Base-by-base conservation (phyloP, 2,113 vertebrate genomes). In the Pseudopodoces humilis region DNA sequence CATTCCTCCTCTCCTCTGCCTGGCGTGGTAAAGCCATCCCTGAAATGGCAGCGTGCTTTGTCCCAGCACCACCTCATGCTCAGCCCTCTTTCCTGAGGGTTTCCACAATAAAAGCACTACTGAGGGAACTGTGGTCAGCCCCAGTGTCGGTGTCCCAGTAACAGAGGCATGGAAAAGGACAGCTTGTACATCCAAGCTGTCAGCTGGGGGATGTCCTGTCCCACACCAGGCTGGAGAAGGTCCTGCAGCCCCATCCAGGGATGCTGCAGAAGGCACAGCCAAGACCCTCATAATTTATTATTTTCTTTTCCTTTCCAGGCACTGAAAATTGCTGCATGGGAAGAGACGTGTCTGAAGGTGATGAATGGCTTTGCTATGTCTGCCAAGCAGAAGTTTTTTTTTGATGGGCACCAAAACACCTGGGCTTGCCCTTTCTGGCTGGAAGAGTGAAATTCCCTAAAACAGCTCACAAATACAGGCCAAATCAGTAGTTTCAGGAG, bases 371-470 rank as follows among this genome's bases (percentile, higher is more conserved):
- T 80, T 37, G 49, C 60, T 1, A 0, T 25, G 35, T 39, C 52
- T 86, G 77, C 72, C 91, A 94, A 89, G 43, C 37, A 84, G 62
- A 64, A 52, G n/a, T 44, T 67, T 56, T 41, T 39, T 72, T 71
- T 62, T 68, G 31, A 46, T 58, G 65, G 86, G 49, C 69, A 79
- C 64, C 69, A 41, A 62, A 71, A 49, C 65, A 87, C 55, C 46
- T 71, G 77, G 46, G 31, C 27, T 50, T 77, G 69, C 44, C 52
- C 47, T 82, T 91, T 35, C 33, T 37, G 22, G 21, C 41, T 83
- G 64, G 37, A 90, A 50, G 39, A 72, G 47, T 2, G 3, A 43
- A 85, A 3, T 58, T 52, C 63, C 33, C 58, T 4, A 33, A 47
- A 80, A 3, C 59, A 68, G 17, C 23, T 60, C 68, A 43, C 33